Conservation (phyloP, 2,797 vertebrate genomes). For the Rhinichthys osculus region DNA sequence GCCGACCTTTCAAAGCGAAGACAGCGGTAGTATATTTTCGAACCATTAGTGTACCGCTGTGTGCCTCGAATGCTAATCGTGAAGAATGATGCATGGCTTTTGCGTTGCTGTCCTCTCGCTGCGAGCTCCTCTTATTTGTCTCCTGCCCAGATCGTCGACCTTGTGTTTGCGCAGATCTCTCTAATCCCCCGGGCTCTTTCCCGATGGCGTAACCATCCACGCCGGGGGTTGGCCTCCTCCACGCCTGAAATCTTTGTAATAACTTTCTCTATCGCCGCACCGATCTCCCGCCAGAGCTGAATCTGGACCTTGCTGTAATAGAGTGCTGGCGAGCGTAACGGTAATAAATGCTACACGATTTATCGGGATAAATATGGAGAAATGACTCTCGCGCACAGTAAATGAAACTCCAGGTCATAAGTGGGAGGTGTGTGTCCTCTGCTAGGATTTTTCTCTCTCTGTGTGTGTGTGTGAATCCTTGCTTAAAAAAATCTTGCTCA, state of each 20-base stretch:
- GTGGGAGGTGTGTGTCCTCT: constrained; percentile 47
- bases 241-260: constrained; percentile 57
- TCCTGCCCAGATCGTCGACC: constrained; percentile 25
- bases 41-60: constrained; percentile 36
- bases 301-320: constrained; percentile 56
- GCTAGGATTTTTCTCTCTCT: constrained; percentile 14
- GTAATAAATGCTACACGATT: constrained; percentile 59
- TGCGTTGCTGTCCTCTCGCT: constrained; percentile 7
- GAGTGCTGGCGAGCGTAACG: constrained; percentile 42
- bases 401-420: constrained; percentile 45
- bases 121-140: constrained; percentile 42
- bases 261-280: constrained; percentile 54
- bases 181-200: constrained; percentile 28
- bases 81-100: constrained; percentile 38
- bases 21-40: constrained; percentile 13
- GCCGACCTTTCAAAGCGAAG: constrained; percentile 34
- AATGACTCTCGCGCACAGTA: constrained; percentile 41
- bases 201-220: neutral
- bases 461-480: neutral
- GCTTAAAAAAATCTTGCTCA: neutral
- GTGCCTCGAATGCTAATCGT: constrained; percentile 35
- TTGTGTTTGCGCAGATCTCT: constrained; percentile 38
- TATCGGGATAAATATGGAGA: constrained; percentile 60
- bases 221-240: constrained; percentile 36
- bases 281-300: constrained; percentile 55